Evolutionary conservation across 2,888 invertebrate genomes (phyloP), one percentile per base, ranked within the genome.

Genomic region (Steromphala cineraria): DNA sequence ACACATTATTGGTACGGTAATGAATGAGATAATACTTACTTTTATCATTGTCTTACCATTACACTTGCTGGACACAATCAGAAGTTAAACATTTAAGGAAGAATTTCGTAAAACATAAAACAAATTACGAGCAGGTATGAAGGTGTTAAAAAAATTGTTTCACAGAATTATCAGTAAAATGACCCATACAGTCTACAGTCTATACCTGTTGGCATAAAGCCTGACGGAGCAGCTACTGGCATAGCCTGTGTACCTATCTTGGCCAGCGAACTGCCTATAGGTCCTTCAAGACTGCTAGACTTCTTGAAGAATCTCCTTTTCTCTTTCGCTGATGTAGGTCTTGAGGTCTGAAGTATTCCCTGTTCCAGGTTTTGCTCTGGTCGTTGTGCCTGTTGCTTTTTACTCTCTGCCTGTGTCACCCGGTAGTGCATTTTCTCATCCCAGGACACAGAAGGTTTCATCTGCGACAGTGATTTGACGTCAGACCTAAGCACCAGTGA

Each of bases 261-360:
- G 8, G 88, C 88, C 28, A 89, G 76, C 10, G 86, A 84, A 46
- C 86, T 82, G 52, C 84, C 83, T 1, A 87, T 87, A 0, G 86
- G 76, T 7, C 88, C 85, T 55, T 90, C 90, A 7, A 89, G 80
- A 79, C 90, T 91, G 28, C 81, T 81, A 8, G 90, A 86, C 36
- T 86, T 86, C 53, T 85, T 87, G 55, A 87, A 85, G 13, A 85
- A 67, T 67, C 83, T 84, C n/a, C 87, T 67, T 67, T 87, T 87
- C n/a, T 88, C 85, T 75, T 89, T 88, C 21, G 86, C 87, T n/a
- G 81, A 78, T 36, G 53, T 74, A 0, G 24, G 28, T 40, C 55
- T 2, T 24, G 62, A 19, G 13, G 46, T 15, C 21, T 67, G 62
- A 10, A n/a, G 10, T 7, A 1, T 24, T 55, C 56, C 21, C 24